These are phyloP conservation scores for Malurus melanocephalus DNA, from an alignment of 2,113 vertebrate species.

Conservation along the genomic window DNA sequence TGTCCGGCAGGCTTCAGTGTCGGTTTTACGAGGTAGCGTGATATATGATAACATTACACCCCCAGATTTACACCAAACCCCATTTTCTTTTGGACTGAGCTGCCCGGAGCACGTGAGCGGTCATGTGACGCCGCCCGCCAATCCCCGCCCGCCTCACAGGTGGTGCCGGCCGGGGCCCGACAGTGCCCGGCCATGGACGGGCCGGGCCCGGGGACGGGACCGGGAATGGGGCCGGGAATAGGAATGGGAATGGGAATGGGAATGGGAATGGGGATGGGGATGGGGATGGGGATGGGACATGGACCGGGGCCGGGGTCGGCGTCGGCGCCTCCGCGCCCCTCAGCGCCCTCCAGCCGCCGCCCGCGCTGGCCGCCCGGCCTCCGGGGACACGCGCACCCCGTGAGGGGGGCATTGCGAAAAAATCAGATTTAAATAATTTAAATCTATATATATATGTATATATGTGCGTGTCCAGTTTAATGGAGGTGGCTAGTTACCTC, in stretches of 20 bases:
- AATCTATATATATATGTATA: fast-evolving
- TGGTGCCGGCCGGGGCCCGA: conserved; percentile 71
- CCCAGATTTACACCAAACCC: conserved; percentile 96
- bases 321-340: too few species aligned
- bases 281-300: too few species aligned
- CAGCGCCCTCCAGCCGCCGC: background rate
- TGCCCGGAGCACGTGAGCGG: conserved; percentile 84
- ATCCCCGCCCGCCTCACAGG: conserved; percentile 80
- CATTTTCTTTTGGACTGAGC: conserved; percentile 89
- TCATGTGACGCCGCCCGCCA: conserved; percentile 82
- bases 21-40: conserved; percentile 97
- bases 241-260: too few species aligned
- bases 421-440: too few species aligned
- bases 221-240: too few species aligned
- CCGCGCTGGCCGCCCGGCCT: background rate
- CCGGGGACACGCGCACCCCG: background rate
- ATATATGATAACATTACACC: conserved; percentile 98
- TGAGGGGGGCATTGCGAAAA: background rate
- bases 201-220: background rate
- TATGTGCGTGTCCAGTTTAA: background rate
- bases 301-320: too few species aligned
- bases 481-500: background rate
- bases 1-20: conserved; percentile 92
- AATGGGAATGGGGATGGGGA: too few species aligned
- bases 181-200: conserved; percentile 61